Conservation (phyloP, 2,113 vertebrate species). For the Platichthys flesus region DNA sequence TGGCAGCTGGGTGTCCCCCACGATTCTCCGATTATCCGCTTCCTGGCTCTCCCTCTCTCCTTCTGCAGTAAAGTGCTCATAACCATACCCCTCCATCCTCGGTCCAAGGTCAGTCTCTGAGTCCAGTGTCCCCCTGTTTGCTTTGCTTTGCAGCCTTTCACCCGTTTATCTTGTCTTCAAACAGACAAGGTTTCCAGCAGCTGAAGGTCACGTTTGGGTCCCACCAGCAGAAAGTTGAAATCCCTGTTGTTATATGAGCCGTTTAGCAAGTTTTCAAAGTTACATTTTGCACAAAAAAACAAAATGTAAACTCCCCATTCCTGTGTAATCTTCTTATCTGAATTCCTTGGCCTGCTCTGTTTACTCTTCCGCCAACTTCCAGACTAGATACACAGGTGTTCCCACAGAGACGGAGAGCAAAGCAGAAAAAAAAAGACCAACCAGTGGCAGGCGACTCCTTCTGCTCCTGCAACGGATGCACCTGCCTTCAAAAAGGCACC, state of each 20-base stretch:
- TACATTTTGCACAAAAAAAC: constrained; percentile 11
- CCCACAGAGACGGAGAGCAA: constrained; percentile 26
- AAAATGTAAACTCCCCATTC: constrained; percentile 8
- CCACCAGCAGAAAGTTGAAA: neutral
- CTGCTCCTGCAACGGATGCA: constrained; percentile 62
- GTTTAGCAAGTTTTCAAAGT: neutral
- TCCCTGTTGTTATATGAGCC: neutral
- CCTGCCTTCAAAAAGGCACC: constrained; percentile 69
- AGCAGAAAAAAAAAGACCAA: neutral
- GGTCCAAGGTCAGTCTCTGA: constrained; percentile 45
- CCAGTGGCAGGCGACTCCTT: constrained; percentile 33
- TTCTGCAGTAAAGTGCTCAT: constrained; percentile 42
- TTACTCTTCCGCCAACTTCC: constrained; percentile 12
- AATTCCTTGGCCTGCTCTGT: constrained; percentile 20
- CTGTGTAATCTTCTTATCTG: constrained; percentile 40
- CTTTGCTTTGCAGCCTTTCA: constrained; percentile 7
- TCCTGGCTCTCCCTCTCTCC: constrained; percentile 41
- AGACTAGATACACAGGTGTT: constrained; percentile 31
- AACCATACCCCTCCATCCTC: constrained; percentile 68
- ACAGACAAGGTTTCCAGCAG: constrained; percentile 21
- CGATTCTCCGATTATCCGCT: constrained; percentile 57
- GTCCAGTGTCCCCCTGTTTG: neutral
- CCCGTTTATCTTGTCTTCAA: neutral
- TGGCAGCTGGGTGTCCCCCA: constrained; percentile 57
- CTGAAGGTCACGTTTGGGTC: constrained; percentile 19